Base-by-base conservation (phyloP, 2,113 vertebrate genomes). In the Perca fluviatilis region DNA sequence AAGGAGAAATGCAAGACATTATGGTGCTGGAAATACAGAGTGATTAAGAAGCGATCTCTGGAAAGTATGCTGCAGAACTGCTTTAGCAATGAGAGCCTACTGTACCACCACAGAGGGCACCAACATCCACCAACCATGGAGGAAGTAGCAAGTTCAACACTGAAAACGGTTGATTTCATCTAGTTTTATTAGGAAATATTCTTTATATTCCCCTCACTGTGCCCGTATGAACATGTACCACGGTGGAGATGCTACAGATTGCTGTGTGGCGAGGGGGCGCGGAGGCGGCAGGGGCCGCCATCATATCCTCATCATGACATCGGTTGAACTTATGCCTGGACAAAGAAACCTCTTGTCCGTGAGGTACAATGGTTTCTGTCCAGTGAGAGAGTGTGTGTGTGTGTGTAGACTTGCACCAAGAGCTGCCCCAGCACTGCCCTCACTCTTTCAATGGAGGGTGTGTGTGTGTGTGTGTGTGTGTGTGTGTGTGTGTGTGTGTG, bases 281-380 rank as follows among this genome's bases (percentile, higher is more conserved):
- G 36, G 40, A 62, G 60, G 49, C 74, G 61, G 63, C 49, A 60
- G n/a, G 51, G 61, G 50, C 56, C 7, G 14, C 43, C 66, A 79
- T 82, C 69, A 80, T 71, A 73, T 80, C 74, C 71, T n/a, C 9
- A 5, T 49, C 73, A 73, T 67, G 49, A 75, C 85, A 82, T 74
- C 16, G 21, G 70, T 61, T 71, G 73, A 64, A 71, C 53, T 88
- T 77, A 14, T 15, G 49, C 30, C 66, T 16, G 25, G 12, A 94
- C 88, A 94, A 95, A 89, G 88, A 75, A 58, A 50, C 51, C 84
- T 77, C 76, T 88, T 94, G 88, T 95, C 86, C 4, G 9, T 46
- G 71, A 71, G 56, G 71, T 82, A 87, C 89, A 92, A 91, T 88
- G 49, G 86, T 27, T 71, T 77, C 80, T 68, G 23, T 49, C 73